These are phyloP conservation scores for Clamator glandarius DNA, from an alignment of 2,797 vertebrate species.

Conservation along the genomic window DNA sequence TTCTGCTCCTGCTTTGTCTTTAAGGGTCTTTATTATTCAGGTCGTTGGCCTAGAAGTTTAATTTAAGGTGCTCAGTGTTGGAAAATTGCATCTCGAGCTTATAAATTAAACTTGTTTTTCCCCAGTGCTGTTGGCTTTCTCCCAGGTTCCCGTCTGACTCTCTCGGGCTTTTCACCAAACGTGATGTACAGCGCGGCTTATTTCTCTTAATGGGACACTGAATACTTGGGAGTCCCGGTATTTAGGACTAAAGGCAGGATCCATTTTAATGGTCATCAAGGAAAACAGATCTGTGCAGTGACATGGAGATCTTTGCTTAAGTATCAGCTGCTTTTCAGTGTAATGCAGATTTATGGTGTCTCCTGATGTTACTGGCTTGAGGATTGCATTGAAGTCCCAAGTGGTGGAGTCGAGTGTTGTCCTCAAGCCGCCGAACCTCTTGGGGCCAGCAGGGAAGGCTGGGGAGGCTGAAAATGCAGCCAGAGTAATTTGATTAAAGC, in stretches of 20 bases:
- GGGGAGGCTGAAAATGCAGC: neutral
- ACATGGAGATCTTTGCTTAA: neutral
- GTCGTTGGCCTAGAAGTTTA: neutral
- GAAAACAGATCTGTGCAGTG: neutral
- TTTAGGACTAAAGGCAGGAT: neutral
- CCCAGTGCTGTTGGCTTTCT: neutral
- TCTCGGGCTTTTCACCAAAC: neutral
- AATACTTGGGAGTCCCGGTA: neutral
- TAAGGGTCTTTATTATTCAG: too few species aligned
- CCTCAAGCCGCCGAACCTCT: neutral
- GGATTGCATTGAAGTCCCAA: neutral
- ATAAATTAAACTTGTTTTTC: neutral
- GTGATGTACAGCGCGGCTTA: neutral
- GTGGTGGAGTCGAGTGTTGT: neutral
- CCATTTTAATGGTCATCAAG: neutral
- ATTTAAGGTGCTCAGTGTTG: neutral
- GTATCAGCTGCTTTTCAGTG: neutral
- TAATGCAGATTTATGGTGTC: neutral
- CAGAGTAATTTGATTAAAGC: neutral
- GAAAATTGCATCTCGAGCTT: neutral
- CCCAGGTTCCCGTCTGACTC: neutral
- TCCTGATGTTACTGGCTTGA: fast-evolving
- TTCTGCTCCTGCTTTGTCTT: neutral
- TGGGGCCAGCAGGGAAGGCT: neutral
- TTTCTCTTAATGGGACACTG: neutral